phyloP scores from a whole-genome alignment of 2,113 vertebrate species.

The Pardalotus punctatus region DNA sequence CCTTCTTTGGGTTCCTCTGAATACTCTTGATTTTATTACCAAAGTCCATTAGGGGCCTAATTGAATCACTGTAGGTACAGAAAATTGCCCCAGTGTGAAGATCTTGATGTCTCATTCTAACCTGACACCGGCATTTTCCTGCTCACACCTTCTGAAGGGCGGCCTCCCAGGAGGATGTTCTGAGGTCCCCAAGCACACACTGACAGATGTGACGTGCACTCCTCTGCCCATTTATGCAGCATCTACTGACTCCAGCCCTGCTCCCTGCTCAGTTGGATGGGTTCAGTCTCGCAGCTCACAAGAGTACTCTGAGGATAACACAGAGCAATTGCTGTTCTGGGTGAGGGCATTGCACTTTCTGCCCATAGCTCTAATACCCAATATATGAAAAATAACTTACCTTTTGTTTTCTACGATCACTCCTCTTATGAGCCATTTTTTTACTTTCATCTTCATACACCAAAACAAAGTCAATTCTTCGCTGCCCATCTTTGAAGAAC shows the following conservation, averaged over 20 bases:
- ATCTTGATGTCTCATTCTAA: background rate
- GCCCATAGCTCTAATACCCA: background rate
- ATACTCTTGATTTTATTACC: background rate
- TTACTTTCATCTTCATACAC: conserved; percentile 91
- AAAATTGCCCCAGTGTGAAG: background rate
- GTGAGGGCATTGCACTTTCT: background rate
- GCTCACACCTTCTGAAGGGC: background rate
- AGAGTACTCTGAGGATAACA: background rate
- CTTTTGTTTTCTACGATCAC: conserved; percentile 72
- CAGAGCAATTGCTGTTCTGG: background rate
- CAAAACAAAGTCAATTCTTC: conserved; percentile 89
- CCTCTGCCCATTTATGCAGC: background rate
- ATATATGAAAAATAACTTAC: conserved; percentile 49
- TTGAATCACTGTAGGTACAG: background rate
- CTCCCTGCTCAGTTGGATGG: background rate
- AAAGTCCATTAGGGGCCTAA: background rate
- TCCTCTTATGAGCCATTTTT: conserved; percentile 80
- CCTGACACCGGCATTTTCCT: background rate
- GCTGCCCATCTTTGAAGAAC: conserved; percentile 87
- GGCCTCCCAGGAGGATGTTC: background rate
- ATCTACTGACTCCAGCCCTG: background rate
- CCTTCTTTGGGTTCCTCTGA: background rate
- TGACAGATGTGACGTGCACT: background rate
- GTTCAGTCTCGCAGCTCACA: background rate
- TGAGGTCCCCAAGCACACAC: background rate